These are phyloP conservation scores for Sweltsa coloradensis DNA, from an alignment of 1,140 invertebrate genomes.

Conservation along the genomic window DNA sequence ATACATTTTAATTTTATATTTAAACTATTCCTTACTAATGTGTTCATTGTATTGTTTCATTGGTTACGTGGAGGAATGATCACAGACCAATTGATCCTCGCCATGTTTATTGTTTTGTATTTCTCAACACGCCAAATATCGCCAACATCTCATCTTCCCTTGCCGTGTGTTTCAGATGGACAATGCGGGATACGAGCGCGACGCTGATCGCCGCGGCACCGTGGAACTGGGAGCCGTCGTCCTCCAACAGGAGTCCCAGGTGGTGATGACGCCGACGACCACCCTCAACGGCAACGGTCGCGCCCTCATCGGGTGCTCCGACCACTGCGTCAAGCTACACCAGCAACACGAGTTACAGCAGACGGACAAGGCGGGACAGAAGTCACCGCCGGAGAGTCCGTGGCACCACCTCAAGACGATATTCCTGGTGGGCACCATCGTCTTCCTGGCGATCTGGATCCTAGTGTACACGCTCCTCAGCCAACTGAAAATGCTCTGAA, in stretches of 20 bases:
- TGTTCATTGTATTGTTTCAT: too few relatives aligned
- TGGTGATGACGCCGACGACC: too few relatives aligned
- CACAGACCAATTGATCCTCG: too few relatives aligned
- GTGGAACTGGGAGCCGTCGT: slow-evolving; percentile 7
- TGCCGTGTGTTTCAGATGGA: slow-evolving; percentile 27
- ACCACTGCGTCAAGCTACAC: slow-evolving; percentile 15
- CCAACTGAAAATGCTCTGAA: slow-evolving; percentile 23
- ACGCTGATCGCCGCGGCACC: slow-evolving; percentile 11
- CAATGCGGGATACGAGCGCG: slow-evolving; percentile 16
- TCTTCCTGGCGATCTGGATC: slow-evolving; percentile 33
- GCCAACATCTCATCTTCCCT: too few relatives aligned
- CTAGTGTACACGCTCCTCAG: slow-evolving; percentile 33
- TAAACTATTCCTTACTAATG: too few relatives aligned
- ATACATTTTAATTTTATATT: too few relatives aligned
- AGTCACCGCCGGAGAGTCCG: slow-evolving; percentile 26
- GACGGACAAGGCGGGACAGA: not conserved
- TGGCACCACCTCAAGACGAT: slow-evolving; percentile 37
- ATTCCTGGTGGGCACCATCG: slow-evolving; percentile 32
- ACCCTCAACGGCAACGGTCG: slow-evolving; percentile 13
- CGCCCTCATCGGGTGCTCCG: slow-evolving; percentile 1
- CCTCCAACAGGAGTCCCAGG: not conserved
- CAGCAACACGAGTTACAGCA: slow-evolving; percentile 14
- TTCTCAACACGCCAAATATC: too few relatives aligned
- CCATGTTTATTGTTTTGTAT: too few relatives aligned
- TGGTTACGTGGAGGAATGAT: too few relatives aligned